phyloP scores from a whole-genome alignment of 2,888 invertebrate genomes.

The Drosophila percnosoma region DNA sequence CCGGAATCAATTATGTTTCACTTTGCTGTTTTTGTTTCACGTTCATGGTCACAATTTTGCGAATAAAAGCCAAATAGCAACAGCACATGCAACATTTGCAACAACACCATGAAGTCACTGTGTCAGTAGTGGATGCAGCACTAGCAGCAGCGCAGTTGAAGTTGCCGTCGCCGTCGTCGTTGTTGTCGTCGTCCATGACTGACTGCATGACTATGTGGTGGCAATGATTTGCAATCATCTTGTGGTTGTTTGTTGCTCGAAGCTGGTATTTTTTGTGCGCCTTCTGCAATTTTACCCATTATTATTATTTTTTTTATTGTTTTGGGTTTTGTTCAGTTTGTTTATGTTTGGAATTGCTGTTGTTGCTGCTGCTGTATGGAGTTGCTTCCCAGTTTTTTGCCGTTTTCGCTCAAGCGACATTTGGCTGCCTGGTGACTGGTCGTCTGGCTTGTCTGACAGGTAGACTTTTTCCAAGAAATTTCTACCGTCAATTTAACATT shows the following conservation, averaged over 20 bases:
- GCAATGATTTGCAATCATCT: conserved; percentile 41
- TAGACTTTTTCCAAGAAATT: conserved; percentile 72
- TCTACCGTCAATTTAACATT: conserved; percentile 60
- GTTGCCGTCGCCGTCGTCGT: conserved; percentile 8
- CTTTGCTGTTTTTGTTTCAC: conserved; percentile 65
- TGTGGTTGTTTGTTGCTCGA: conserved; percentile 36
- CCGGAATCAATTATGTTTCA: conserved; percentile 84
- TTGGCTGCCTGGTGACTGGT: conserved; percentile 36
- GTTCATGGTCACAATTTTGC: conserved; percentile 70
- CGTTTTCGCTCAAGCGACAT: conserved; percentile 50
- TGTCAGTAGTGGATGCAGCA: conserved; percentile 53
- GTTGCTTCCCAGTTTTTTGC: conserved; percentile 59
- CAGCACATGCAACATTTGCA: conserved; percentile 46
- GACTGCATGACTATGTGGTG: conserved; percentile 42
- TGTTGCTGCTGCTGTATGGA: conserved; percentile 31
- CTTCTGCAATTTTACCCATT: conserved; percentile 43
- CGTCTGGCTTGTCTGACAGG: conserved; percentile 32
- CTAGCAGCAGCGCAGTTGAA: conserved; percentile 21
- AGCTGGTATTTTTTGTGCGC: conserved; percentile 28
- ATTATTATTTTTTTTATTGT: conserved; percentile 22
- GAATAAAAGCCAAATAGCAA: conserved; percentile 17
- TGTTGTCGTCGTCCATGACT: conserved; percentile 49
- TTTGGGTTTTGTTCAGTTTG: conserved; percentile 20
- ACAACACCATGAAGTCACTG: conserved; percentile 46
- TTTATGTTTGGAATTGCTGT: conserved; percentile 6